Base-by-base conservation (phyloP, 2,113 vertebrate genomes). In the Cardinalis cardinalis region DNA sequence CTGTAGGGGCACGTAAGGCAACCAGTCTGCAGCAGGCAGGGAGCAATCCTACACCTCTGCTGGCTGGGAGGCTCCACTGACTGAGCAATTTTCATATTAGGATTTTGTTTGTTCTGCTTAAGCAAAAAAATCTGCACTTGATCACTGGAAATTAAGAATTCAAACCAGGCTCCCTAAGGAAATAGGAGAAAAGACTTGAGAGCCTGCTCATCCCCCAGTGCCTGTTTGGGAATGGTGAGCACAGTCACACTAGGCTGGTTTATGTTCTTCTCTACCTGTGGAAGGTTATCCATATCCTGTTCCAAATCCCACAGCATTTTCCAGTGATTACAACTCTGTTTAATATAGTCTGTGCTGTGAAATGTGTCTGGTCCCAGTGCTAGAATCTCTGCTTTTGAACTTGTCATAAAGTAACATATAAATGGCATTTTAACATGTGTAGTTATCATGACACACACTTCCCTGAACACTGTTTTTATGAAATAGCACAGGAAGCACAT, bases 1-100 rank as follows among this genome's bases (percentile, higher is more conserved):
- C 92, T 87, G 91, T 23, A 71, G 73, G 93, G 88, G 93, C 90
- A 79, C 20, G 36, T 58, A 59, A 96, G 95, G 94, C 80, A 93
- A 94, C 11, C 0, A 0, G 15, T 25, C 70, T 53, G 82, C 68
- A 74, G 69, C 3, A 43, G 92, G 38, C 9, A 0, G 46, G 65
- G 66, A 87, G 82, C 93, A 86, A 88, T 84, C 65, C 73, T 86
- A 55, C 66, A 82, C 85, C 68, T 70, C 75, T 34, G 79, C 81
- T 69, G 51, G 31, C 75, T 55, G 44, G 4, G 56, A 89, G 80
- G 34, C 77, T 90, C 84, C 41, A 31, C 38, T 56, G 13, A 16
- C 83, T 6, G n/a, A 65, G 75, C 88, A 75, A 41, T 72, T 92
- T 94, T 77, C 46, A 2, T 87, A 48, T 86, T 74, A 83, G 60